Conservation (phyloP, 2,113 vertebrate genomes). For the Calyptomena viridis region DNA sequence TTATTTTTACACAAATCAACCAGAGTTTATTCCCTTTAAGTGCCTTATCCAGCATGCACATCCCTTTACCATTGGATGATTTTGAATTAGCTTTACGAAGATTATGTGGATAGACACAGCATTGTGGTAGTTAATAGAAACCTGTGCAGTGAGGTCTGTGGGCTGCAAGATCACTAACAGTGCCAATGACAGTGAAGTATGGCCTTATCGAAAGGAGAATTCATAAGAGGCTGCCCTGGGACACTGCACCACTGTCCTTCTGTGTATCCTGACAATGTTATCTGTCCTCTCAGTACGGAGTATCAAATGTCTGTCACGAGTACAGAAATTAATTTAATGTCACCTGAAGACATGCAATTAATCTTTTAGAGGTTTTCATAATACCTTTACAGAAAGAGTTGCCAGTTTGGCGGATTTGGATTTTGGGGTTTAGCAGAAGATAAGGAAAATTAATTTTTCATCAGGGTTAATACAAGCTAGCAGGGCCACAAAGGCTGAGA, state of each 20-base stretch:
- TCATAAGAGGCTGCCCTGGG: slow-evolving; percentile 80
- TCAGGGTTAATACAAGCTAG: slow-evolving; percentile 92
- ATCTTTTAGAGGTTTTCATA: slow-evolving; percentile 92
- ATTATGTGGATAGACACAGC: slow-evolving; percentile 77
- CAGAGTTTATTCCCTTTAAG: slow-evolving; percentile 32
- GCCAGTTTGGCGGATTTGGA: slow-evolving; percentile 96
- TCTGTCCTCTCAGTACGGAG: slow-evolving; percentile 84
- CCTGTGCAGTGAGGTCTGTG: slow-evolving; percentile 76
- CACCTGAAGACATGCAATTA: slow-evolving; percentile 96
- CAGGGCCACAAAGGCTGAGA: slow-evolving; percentile 86
- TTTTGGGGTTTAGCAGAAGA: slow-evolving; percentile 95
- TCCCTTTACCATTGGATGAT: slow-evolving; percentile 19
- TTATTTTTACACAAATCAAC: slow-evolving; percentile 28
- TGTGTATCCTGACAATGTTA: slow-evolving; percentile 91
- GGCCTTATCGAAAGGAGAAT: slow-evolving; percentile 80
- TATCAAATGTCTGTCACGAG: slow-evolving; percentile 88
- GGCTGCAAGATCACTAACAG: slow-evolving; percentile 71
- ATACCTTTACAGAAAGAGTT: slow-evolving; percentile 96
- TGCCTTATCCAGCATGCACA: not conserved
- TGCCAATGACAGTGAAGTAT: slow-evolving; percentile 75
- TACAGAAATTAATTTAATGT: slow-evolving; percentile 91
- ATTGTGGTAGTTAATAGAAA: slow-evolving; percentile 84
- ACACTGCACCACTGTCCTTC: slow-evolving; percentile 87
- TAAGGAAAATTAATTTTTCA: slow-evolving; percentile 99
- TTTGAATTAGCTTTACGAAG: slow-evolving; percentile 64